A percentile compares a stretch with the other conserved stretches of the same genome.
Evolutionary conservation across 2,113 vertebrate genomes (phyloP).

Genomic region (Tylochromis polylepis): DNA sequence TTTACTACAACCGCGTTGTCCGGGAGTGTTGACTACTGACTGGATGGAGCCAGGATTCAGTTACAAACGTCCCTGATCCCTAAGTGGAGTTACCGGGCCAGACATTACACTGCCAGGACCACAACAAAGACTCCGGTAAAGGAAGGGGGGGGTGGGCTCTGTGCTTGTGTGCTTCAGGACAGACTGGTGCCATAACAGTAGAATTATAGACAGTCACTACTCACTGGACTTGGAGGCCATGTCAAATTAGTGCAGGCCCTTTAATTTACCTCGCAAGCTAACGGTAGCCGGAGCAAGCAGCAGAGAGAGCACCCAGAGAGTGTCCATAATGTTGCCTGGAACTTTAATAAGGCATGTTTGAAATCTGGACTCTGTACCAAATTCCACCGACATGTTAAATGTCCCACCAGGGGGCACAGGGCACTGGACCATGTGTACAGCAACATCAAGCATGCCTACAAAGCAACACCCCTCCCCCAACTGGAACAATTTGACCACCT

Average conservation of each 20-base stretch:
- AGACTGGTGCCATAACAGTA: neutral
- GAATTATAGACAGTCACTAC: neutral
- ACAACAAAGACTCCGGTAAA: neutral
- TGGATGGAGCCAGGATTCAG: too few species aligned
- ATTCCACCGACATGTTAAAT: neutral
- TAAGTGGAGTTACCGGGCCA: rapidly evolving
- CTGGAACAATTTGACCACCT: too few species aligned
- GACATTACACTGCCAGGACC: neutral
- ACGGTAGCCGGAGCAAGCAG: neutral
- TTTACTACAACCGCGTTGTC: too few species aligned
- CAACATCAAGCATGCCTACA: too few species aligned
- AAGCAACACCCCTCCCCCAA: too few species aligned
- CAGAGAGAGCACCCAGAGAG: neutral
- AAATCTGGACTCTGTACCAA: neutral
- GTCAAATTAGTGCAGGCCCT: neutral
- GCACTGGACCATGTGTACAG: too few species aligned
- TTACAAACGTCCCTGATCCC: neutral
- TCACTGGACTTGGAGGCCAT: neutral
- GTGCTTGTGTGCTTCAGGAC: neutral
- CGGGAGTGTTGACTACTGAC: too few species aligned
- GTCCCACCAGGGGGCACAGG: neutral
- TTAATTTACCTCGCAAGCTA: neutral
- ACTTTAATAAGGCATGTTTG: neutral
- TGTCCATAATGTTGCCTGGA: neutral
- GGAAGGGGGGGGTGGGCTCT: neutral